Base-by-base conservation (phyloP, 2,797 vertebrate genomes). In the Catostomus latipinnis region DNA sequence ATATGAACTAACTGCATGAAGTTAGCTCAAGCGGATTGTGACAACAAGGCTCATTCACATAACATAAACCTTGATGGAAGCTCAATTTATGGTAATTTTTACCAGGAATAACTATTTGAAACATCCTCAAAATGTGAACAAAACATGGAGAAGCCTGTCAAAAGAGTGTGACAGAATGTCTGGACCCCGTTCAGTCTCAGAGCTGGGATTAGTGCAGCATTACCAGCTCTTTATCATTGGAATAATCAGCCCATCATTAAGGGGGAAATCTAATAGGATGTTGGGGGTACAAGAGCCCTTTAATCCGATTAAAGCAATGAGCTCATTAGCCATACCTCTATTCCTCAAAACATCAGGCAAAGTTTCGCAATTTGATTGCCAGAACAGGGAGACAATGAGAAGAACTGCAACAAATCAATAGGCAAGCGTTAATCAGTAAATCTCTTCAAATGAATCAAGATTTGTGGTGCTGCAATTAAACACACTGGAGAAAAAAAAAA, bases 271-370 rank as follows among this genome's bases (percentile, higher is more conserved):
- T 82, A 82, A 82, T 76, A 46, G 75, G 77, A 80, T 82, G 81
- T 72, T 75, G 71, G 75, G 75, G 66, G 73, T 82, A 83, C 63
- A 79, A 79, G 72, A 82, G 66, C 69, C 69, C 78, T 81, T 70
- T 86, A 86, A 88, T 88, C 82, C 68, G 76, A 85, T 88, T 88
- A 83, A 82, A 84, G 18, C 5, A 7, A 74, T 84, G 74, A 83
- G 76, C 82, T 87, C 72, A 81, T 86, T 86, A 86, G 81, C 60
- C 57, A 62, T 48, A 80, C 75, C 56, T 78, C 77, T 61, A 66
- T 83, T 85, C 60, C 65, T 71, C 46, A 79, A 84, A 86, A 82
- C 65, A 84, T 74, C 75, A 65, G 58, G 65, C 16, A 58, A 66
- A 81, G 54, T 82, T 82, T 58, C 69, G 48, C 18, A 73, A 63